Conservation (phyloP, 2,888 invertebrate species). For the Rosalia funebris region DNA sequence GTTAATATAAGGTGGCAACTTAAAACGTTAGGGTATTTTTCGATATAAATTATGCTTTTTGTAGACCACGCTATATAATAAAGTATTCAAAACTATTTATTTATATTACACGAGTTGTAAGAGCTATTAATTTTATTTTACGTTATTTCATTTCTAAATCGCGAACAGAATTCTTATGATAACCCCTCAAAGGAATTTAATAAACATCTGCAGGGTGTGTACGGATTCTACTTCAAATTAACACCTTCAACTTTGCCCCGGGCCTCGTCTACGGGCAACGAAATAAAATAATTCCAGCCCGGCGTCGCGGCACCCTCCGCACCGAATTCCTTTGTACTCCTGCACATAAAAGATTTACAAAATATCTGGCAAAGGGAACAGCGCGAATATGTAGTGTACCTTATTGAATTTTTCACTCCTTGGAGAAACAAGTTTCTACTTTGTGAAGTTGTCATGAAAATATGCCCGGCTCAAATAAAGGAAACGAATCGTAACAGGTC, state of each 20-base stretch:
- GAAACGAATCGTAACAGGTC: constrained; percentile 34
- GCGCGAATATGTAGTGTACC: constrained; percentile 6
- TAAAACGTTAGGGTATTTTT: too few relatives aligned
- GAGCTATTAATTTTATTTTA: too few relatives aligned
- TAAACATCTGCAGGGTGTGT: too few relatives aligned
- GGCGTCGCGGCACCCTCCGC: not conserved
- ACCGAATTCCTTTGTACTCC: not conserved
- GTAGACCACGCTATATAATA: too few relatives aligned
- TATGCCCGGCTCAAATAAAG: constrained; percentile 30
- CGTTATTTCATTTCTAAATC: too few relatives aligned
- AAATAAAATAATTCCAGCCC: not conserved
- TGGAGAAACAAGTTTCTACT: constrained; percentile 11
- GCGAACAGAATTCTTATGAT: too few relatives aligned
- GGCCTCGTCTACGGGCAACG: not conserved
- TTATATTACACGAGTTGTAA: too few relatives aligned
- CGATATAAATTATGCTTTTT: too few relatives aligned
- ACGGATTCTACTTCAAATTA: not conserved
- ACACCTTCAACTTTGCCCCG: not conserved
- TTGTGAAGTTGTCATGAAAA: constrained; percentile 31
- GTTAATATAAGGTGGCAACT: too few relatives aligned
- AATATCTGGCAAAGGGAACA: constrained; percentile 1
- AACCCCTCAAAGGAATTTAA: too few relatives aligned
- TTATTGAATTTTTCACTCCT: constrained; percentile 18
- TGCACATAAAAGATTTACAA: constrained; percentile 1
- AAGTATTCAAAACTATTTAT: too few relatives aligned